Base-by-base conservation (phyloP, 1,140 invertebrate species). In the Leptestheria dahalacensis region DNA sequence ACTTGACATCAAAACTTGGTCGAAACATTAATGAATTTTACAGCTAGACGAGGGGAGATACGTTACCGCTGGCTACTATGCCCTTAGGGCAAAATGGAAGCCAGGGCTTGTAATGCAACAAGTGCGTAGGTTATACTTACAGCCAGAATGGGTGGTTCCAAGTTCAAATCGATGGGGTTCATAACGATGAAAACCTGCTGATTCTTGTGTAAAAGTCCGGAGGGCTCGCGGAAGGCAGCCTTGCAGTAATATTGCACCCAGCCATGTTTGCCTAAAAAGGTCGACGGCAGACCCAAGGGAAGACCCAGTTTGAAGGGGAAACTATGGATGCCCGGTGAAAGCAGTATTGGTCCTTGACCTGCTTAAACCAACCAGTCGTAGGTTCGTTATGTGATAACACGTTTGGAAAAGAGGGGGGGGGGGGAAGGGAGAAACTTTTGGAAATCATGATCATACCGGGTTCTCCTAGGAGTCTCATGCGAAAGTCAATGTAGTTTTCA, bases 241-340 rank as follows among this genome's bases (percentile, higher is more conserved):
- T 92, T 92, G 68, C 91, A 95, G 67, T 83, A 95, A 70, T 93
- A 96, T 70, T 95, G 91, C 1, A 96, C 90, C 90, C 91, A 94
- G 29, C 91, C 91, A 68, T 93, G 89, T 67, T 91, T 91, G 1
- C 91, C 91, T 1, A 94, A 75, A 70, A 95, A 95, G 24, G 91
- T 94, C 3, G 91, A 94, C 0, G 91, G 91, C 26, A 95, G 71
- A 4, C 90, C 91, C 55, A 91, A 75, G 0, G 91, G 91, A 25
- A 95, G 72, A 2, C 91, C 91, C 47, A 95, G 71, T 72, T 94
- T 94, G 71, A 94, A 95, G 20, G 91, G 91, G 73, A 94, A 95
- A 70, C 89, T 92, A 73, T 95, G 91, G 64, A 94, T 93, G 21
- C 91, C 91, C 1, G 91, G 88, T 11, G 89, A 92, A n/a, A 95